Percentiles rank a stretch among this genome's conserved stretches.
Conservation (phyloP, 2,888 invertebrate genomes). For the Beris morrisii region DNA sequence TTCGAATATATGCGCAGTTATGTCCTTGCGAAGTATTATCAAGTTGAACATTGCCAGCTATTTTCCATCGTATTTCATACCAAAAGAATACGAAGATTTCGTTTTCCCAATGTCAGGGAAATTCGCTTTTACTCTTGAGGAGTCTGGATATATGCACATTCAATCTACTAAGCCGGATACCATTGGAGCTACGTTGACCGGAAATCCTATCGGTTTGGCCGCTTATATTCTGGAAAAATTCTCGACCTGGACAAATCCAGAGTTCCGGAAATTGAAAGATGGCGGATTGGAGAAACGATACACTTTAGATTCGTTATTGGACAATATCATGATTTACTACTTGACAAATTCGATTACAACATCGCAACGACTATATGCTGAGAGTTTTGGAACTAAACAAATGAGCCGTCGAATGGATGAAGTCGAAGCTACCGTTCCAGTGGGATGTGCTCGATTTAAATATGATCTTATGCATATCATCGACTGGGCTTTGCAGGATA, state of each 20-base stretch:
- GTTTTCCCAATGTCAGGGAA: conserved; percentile 56
- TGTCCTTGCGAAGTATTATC: conserved; percentile 48
- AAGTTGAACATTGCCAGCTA: conserved; percentile 58
- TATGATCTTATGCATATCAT: conserved; percentile 67
- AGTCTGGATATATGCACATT: conserved; percentile 70
- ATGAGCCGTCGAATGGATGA: conserved; percentile 50
- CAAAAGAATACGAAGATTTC: conserved; percentile 57
- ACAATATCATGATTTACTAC: conserved; percentile 83
- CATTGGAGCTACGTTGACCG: conserved; percentile 60
- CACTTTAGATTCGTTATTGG: conserved; percentile 61
- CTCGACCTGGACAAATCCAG: conserved; percentile 67
- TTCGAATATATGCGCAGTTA: conserved; percentile 63
- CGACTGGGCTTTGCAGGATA: conserved; percentile 62
- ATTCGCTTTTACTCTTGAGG: conserved; percentile 49
- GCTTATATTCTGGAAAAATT: conserved; percentile 91
- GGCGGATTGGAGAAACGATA: conserved; percentile 65
- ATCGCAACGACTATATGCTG: conserved; percentile 71
- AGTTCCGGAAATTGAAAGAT: conserved; percentile 59
- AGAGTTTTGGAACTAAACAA: conserved; percentile 53
- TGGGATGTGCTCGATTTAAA: conserved; percentile 73
- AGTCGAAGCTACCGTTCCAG: conserved; percentile 68
- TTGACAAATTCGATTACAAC: conserved; percentile 70
- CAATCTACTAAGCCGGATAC: conserved; percentile 91
- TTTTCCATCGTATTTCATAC: conserved; percentile 63
- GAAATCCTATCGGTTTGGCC: conserved; percentile 76